These are phyloP conservation scores for Cyrtorhinus lividipennis DNA, from an alignment of 1,140 invertebrate genomes.

Conservation along the genomic window DNA sequence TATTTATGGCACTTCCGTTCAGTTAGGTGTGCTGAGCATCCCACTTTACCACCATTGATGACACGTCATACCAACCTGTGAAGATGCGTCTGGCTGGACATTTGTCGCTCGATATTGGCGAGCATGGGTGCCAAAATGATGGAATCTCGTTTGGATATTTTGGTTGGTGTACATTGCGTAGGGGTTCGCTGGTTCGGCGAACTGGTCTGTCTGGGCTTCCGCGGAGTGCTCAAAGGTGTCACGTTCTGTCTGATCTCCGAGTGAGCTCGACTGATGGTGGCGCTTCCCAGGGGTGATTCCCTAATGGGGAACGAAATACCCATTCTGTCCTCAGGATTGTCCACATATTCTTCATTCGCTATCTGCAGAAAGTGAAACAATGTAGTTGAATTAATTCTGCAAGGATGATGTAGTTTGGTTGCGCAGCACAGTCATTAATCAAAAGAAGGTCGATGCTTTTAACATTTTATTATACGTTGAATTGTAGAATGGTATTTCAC, in stretches of 20 bases:
- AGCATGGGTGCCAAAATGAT: slow-evolving; percentile 17
- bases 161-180: slow-evolving; percentile 1
- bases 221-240: not conserved
- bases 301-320: not conserved
- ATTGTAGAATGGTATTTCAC: too few species aligned
- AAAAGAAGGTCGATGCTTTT: too few species aligned
- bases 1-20: too few species aligned
- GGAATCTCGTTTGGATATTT: slow-evolving; percentile 9
- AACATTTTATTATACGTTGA: too few species aligned
- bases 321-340: slow-evolving; percentile 17
- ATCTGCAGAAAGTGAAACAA: not conserved
- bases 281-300: slow-evolving; percentile 13
- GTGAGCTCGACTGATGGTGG: not conserved
- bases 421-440: too few species aligned
- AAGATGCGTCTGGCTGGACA: not conserved
- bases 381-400: too few species aligned
- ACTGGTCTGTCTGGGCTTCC: not conserved
- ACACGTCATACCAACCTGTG: not conserved
- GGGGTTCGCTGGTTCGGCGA: not conserved
- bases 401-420: too few species aligned
- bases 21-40: too few species aligned
- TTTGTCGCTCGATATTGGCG: slow-evolving; percentile 7
- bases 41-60: too few species aligned
- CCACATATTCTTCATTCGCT: slow-evolving; percentile 16
- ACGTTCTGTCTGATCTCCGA: not conserved